Base-by-base conservation (phyloP, 1,140 invertebrate species). In the Gryllus bimaculatus region DNA sequence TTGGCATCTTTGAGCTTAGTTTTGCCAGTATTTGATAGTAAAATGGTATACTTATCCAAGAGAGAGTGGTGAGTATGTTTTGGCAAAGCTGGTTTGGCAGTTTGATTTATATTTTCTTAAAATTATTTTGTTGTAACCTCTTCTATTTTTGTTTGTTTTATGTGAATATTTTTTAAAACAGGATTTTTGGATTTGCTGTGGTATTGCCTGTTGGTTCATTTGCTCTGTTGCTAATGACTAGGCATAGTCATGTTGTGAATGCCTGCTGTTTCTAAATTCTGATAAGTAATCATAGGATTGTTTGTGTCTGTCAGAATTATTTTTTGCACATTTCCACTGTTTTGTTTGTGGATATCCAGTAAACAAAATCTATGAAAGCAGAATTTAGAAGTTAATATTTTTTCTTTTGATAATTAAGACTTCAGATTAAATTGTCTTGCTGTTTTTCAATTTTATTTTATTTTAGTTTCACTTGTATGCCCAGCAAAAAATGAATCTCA, bases 1-100 rank as follows among this genome's bases (percentile, higher is more conserved):
- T 66, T 66, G 54, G 54, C 54, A 66, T 66, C 54, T 66, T 66
- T 66, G 54, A 66, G 18, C 54, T 66, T 66, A 66, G 54, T 66
- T 66, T 66, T 66, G 54, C 18, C 54, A 66, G 54, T 66, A 13
- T 13, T 13, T 66, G 54, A 18, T 66, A 66, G 54, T 66, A 13
- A 66, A 66, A 13, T 66, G 10, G 10, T 66, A 66, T 18, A 66
- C 18, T 66, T 10, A 13, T 66, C 18, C 18, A 10, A 39, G 26
- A 39, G 26, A 39, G 26, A 13, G 18, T 66, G 54, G 54, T 66
- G 18, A 66, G 54, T 66, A 66, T 66, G 10, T 66, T 66, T 66
- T 18, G 54, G 54, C 54, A 66, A 66, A 66, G 54, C 54, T 66
- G 54, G 54, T 66, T 66, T 66, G 54, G 54, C 54, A 13, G 10